Evolutionary conservation across 2,113 vertebrate genomes (phyloP).

Genomic region (Rhagologus leucostigma): DNA sequence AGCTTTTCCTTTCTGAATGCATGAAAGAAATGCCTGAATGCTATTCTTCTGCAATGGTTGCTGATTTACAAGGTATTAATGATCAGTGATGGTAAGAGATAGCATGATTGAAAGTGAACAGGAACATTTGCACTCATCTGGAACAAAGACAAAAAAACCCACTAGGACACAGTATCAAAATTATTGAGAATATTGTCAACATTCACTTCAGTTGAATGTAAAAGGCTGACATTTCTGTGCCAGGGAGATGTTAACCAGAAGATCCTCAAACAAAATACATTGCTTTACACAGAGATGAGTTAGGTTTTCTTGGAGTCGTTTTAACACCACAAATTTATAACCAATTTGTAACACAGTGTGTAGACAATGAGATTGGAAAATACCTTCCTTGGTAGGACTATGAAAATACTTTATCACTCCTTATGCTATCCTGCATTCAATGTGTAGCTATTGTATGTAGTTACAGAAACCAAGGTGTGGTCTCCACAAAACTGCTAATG

Average conservation of each 20-base stretch:
- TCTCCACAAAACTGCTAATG: neutral
- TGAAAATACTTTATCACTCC: neutral
- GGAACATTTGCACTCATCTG: neutral
- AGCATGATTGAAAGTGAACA: neutral
- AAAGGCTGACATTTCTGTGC: neutral
- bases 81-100: neutral
- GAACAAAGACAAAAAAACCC: neutral
- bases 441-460: neutral
- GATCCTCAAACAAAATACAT: neutral
- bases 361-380: neutral
- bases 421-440: neutral
- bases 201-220: neutral
- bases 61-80: neutral
- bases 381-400: neutral
- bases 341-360: neutral
- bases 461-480: neutral
- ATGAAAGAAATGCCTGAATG: neutral
- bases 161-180: neutral
- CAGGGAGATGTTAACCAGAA: neutral
- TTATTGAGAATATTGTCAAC: neutral
- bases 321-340: neutral
- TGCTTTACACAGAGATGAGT: neutral
- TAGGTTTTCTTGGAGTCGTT: neutral
- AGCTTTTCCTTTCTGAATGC: neutral
- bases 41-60: neutral